These are phyloP conservation scores for Acanthoscelides obtectus DNA, from an alignment of 2,888 invertebrate genomes.

Conservation along the genomic window DNA sequence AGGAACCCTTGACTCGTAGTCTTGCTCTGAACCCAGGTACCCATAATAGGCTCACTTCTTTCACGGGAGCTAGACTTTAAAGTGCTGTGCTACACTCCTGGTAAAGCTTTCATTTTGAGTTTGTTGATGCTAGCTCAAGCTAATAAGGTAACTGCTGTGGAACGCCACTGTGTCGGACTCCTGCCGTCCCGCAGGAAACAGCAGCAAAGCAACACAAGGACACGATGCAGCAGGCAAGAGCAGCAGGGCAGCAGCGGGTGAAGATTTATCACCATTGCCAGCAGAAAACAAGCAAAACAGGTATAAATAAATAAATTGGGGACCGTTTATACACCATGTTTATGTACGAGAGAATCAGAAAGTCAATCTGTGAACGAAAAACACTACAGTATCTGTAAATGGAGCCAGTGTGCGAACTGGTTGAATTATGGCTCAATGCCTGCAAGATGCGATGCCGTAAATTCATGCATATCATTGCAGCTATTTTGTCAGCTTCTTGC, in stretches of 20 bases:
- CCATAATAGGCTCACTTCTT: no score
- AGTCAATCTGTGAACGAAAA: constrained; percentile 20
- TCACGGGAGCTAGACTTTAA: no score
- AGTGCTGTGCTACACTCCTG: no score
- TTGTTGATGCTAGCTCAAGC: no score
- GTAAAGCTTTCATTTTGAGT: no score
- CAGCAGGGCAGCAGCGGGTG: background rate
- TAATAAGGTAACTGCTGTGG: no score
- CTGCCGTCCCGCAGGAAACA: background rate
- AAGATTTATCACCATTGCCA: constrained; percentile 34
- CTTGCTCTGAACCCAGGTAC: no score
- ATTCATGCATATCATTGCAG: constrained; percentile 21
- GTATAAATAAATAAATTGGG: constrained; percentile 36
- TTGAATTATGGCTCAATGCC: background rate
- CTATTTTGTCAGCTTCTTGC: constrained; percentile 1
- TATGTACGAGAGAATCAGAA: constrained; percentile 23
- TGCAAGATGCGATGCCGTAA: constrained; percentile 8
- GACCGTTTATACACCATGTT: constrained; percentile 26
- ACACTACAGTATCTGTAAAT: constrained; percentile 18
- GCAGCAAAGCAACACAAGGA: background rate
- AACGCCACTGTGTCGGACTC: background rate
- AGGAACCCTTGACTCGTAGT: no score
- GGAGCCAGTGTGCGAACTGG: background rate
- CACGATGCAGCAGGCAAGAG: background rate
- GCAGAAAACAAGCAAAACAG: constrained; percentile 38